Evolutionary conservation across 2,113 vertebrate genomes (phyloP).

Genomic region (Sus scrofa): DNA sequence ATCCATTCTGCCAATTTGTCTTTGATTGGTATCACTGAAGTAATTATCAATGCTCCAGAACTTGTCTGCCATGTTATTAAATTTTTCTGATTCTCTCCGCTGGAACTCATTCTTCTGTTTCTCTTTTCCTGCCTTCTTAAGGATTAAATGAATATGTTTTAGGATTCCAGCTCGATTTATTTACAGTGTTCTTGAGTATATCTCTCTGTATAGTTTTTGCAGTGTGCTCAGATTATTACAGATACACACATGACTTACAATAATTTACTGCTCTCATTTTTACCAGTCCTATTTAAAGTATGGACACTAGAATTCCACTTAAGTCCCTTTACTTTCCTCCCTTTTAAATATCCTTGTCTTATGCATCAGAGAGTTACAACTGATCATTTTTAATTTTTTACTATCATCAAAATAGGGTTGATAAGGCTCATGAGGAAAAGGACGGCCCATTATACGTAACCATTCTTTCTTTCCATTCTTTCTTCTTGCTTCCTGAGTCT

Average conservation of each 20-base stretch:
- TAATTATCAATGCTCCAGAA: neutral
- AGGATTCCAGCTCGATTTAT: neutral
- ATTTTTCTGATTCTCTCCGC: neutral
- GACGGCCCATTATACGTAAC: neutral
- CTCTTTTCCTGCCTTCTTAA: neutral
- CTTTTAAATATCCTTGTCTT: conserved; percentile 9
- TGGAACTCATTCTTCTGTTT: neutral
- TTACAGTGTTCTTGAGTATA: neutral
- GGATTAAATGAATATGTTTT: neutral
- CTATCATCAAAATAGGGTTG: neutral
- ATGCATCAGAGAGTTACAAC: neutral
- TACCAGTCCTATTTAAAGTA: neutral
- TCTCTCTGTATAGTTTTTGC: neutral
- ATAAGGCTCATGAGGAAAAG: neutral
- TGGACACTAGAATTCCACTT: neutral
- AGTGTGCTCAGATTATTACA: neutral
- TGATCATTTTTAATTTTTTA: neutral
- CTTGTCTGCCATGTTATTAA: neutral
- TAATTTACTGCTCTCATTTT: neutral
- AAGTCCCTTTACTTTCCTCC: neutral
- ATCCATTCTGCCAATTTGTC: neutral
- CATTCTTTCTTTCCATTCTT: neutral
- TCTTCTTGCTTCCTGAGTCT: neutral
- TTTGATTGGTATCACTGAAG: neutral
- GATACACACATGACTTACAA: neutral